Conservation (phyloP, 2,888 invertebrate species). For the Ischnura elegans region DNA sequence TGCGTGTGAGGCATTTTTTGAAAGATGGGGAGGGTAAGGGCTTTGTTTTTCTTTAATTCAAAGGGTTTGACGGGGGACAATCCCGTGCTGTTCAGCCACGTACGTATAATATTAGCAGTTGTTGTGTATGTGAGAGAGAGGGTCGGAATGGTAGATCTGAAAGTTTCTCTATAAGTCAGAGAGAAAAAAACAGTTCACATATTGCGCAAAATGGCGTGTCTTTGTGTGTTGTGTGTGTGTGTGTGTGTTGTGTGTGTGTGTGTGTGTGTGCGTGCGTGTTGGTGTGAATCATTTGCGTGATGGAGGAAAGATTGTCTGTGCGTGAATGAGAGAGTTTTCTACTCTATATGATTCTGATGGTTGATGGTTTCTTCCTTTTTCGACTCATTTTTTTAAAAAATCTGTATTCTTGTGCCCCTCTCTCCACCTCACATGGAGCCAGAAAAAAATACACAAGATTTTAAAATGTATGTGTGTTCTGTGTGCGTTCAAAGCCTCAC, state of each 20-base stretch:
- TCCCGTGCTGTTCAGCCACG: background rate
- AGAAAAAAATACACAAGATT: conserved; percentile 36
- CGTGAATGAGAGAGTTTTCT: conserved; percentile 49
- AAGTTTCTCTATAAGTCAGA: background rate
- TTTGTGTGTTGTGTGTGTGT: conserved; percentile 4
- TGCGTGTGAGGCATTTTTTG: conserved; percentile 7
- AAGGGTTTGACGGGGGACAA: background rate
- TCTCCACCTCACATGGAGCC: conserved; percentile 46
- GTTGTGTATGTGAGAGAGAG: conserved; percentile 54
- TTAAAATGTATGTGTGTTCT: background rate
- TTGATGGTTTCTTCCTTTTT: conserved; percentile 67
- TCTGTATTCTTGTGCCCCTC: conserved; percentile 45
- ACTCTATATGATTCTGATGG: conserved; percentile 60
- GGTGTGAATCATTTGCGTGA: background rate
- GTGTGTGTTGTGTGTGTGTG: background rate
- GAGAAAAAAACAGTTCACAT: conserved; percentile 21
- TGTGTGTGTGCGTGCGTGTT: background rate
- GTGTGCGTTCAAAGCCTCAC: conserved; percentile 47
- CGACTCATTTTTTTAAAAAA: conserved; percentile 53
- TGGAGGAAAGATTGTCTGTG: conserved; percentile 24
- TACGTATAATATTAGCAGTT: conserved; percentile 28
- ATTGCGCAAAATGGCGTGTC: background rate
- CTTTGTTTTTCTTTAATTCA: background rate
- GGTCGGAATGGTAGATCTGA: conserved; percentile 61
- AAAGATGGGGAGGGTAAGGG: background rate